Conservation (phyloP, 23 tunicate genomes). For the Trididemnum miniatum region DNA sequence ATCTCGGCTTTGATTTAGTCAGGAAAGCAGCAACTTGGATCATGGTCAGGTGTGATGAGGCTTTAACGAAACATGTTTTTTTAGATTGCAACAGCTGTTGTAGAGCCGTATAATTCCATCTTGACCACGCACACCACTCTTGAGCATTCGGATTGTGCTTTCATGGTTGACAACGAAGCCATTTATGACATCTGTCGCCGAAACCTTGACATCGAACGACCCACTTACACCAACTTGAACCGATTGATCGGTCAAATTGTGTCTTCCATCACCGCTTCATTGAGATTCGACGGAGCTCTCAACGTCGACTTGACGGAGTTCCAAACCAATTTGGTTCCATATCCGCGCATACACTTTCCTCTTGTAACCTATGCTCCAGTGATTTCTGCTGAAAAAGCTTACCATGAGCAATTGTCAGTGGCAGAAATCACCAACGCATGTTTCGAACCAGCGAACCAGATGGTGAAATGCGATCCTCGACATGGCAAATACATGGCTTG, state of each 20-base stretch:
- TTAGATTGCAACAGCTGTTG: slow-evolving; percentile 96
- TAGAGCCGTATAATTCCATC: slow-evolving; percentile 99
- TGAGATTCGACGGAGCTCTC: slow-evolving; percentile 95
- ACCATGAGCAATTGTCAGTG: slow-evolving; percentile 95
- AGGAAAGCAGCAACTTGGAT: too few relatives aligned
- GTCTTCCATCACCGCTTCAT: slow-evolving; percentile 94
- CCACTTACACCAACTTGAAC: slow-evolving; percentile 96
- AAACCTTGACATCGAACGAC: slow-evolving; percentile 98
- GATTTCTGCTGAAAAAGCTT: slow-evolving; percentile 97
- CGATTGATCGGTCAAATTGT: slow-evolving; percentile 92
- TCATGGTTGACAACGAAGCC: slow-evolving; percentile 99
- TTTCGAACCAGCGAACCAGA: slow-evolving; percentile 99
- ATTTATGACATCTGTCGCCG: slow-evolving; percentile 99
- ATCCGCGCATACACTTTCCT: slow-evolving; percentile 99
- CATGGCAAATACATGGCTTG: slow-evolving; percentile 99
- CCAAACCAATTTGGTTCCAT: slow-evolving; percentile 99
- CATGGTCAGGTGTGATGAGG: too few relatives aligned
- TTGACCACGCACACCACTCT: slow-evolving; percentile 96
- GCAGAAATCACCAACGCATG: slow-evolving; percentile 99
- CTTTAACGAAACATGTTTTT: background rate
- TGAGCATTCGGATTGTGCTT: slow-evolving; percentile 99
- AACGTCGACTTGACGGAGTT: slow-evolving; percentile 95
- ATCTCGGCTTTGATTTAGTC: too few relatives aligned
- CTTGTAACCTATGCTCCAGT: slow-evolving; percentile 97
- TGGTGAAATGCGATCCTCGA: slow-evolving; percentile 99